Conservation (phyloP, 2,113 vertebrate species). For the Tragelaphus buxtoni region DNA sequence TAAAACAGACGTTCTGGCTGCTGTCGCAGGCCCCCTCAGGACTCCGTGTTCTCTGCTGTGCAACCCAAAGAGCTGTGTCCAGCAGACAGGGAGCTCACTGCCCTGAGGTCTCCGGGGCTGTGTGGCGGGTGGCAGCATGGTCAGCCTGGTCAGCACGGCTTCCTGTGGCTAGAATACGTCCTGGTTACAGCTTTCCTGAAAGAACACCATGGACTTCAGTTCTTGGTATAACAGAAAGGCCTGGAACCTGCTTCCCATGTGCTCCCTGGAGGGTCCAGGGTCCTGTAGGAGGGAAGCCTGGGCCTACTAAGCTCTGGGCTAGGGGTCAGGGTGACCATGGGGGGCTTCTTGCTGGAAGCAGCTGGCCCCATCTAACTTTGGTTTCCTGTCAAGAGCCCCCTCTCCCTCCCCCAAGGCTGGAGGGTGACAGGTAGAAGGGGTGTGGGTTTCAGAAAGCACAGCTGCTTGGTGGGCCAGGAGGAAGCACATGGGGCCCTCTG, state of each 20-base stretch:
- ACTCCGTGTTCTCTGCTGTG: not conserved
- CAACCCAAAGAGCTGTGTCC: fast-evolving
- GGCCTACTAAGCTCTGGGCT: not conserved
- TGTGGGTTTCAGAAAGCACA: not conserved
- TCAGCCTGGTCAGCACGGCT: not conserved
- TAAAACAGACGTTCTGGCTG: not conserved
- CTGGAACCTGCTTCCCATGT: not conserved
- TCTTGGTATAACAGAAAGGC: not conserved
- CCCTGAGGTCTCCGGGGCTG: not conserved
- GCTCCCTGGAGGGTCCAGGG: not conserved
- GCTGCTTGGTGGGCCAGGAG: not conserved
- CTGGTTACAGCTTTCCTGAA: constrained; percentile 82
- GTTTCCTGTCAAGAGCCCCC: not conserved
- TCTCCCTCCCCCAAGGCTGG: not conserved
- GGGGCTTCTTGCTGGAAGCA: not conserved
- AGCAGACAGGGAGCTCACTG: not conserved
- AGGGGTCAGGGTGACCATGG: fast-evolving
- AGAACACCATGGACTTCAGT: not conserved
- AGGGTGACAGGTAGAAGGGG: not conserved
- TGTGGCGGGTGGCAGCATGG: fast-evolving
- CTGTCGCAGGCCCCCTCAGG: not conserved
- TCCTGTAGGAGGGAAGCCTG: not conserved
- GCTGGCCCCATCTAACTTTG: not conserved
- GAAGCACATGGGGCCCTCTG: not conserved
- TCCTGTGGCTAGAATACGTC: constrained; percentile 41